Base-by-base conservation (phyloP, 2,113 vertebrate genomes). In the Microcebus ravelobensis region DNA sequence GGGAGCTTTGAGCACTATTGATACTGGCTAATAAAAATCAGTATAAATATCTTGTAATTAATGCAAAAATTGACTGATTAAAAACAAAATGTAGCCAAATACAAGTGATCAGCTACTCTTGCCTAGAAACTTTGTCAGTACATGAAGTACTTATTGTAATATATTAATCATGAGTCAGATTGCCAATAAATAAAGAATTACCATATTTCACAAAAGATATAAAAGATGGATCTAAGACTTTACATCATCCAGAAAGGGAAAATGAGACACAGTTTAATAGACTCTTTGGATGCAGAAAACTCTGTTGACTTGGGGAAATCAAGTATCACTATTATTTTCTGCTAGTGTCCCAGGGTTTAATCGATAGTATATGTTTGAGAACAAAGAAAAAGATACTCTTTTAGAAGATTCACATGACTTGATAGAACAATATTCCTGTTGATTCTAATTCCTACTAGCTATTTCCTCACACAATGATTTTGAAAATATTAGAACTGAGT, bases 1-100 rank as follows among this genome's bases (percentile, higher is more conserved):
- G 45, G 21, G 77, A 42, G 79, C 45, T 96, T 85, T 67, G 0
- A 48, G 20, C 13, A 52, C 14, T 95, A 36, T 52, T 76, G 61
- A 94, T 81, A 81, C 0, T 96, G 34, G 2, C 63, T 95, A 89
- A 34, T 34, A 67, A 65, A 96, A 97, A 91, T 63, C 45, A 61
- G 7, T 31, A 94, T 79, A 97, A 86, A 74, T 96, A 87, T 27
- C 14, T 93, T 83, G 68, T 50, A 97, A 98, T 96, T 96, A 77
- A 70, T 48, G 18, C 77, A 70, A 68, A 96, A 96, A 86, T 52
- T 95, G 63, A 96, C 6, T 52, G 3, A 80, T 45, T 59, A 70
- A 77, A 95, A 88, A 91, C 18, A 96, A 92, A 67, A 81, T 34
- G 5, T 36, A 86, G 42, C 17, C 39, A 77, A 92, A 59, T 95